Base-by-base conservation (phyloP, 2,113 vertebrate species). In the Cynopterus brachyotis region DNA sequence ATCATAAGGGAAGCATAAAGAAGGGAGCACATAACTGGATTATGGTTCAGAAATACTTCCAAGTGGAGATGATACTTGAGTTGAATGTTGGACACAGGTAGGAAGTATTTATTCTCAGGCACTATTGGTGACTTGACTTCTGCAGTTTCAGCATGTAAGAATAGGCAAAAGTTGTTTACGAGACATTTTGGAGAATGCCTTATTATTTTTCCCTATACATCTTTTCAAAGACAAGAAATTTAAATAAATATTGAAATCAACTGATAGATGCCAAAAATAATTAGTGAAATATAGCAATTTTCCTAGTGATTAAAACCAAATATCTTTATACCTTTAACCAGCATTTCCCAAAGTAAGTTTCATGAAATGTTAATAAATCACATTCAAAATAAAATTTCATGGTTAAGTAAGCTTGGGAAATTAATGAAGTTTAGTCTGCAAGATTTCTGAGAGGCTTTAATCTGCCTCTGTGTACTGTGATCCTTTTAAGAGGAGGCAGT, bases 171-270 rank as follows among this genome's bases (percentile, higher is more conserved):
- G 4, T 12, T 86, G 1, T 9, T 69, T 60, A 69, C 19, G 9
- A 88, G 78, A 69, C 8, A 26, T 79, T 59, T 60, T 17, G 32
- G 45, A 13, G 47, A 40, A 79, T 30, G 6, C 1, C 24, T 62
- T 62, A 45, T 57, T 55, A 42, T 22, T 79, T 91, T 81, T 91
- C 4, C 42, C 95, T 80, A 55, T n/a, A 75, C 90, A 60, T 69
- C 15, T 86, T 81, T 67, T 91, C 67, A 93, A 90, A 97, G 42
- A 84, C 9, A 96, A 95, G 19, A 87, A 82, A 78, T 94, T 94
- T 84, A 93, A 67, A 50, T 26, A 79, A 62, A 93, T 64, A 85
- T 62, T 88, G 30, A 84, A 75, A 59, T 90, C 42, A 94, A 76
- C 35, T 35, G 35, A 87, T 20, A 95, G 59, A 78, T 22, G 7